Conservation (phyloP, 2,113 vertebrate species). For the Colaptes auratus region DNA sequence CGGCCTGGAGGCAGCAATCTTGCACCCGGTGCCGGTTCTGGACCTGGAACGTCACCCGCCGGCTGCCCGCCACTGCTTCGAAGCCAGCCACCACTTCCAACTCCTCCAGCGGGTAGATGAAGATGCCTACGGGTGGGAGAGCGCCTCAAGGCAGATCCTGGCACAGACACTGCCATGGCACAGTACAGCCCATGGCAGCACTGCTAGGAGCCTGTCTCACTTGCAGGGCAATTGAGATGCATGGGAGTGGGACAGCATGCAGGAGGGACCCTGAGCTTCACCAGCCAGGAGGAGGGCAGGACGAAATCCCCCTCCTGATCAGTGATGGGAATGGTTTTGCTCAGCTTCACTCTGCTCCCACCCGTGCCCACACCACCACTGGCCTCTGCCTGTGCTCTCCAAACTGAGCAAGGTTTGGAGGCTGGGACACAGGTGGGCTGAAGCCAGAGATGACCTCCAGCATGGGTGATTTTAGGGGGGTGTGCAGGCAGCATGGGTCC, state of each 20-base stretch:
- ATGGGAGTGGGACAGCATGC: accelerated
- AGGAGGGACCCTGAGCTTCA: background rate
- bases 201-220: background rate
- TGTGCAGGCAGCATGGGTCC: accelerated
- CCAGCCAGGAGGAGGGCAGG: background rate
- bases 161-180: accelerated
- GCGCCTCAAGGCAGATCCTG: accelerated
- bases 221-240: accelerated
- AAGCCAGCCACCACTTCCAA: slow-evolving; percentile 91
- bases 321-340: background rate
- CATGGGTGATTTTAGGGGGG: background rate
- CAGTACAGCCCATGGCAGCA: accelerated
- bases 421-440: background rate
- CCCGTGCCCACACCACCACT: accelerated
- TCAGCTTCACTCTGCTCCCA: background rate
- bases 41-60: slow-evolving; percentile 86
- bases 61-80: slow-evolving; percentile 83
- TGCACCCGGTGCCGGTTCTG: slow-evolving; percentile 83
- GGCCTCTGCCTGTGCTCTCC: background rate
- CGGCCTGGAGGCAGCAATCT: slow-evolving; percentile 85
- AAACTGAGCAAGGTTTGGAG: background rate
- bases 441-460: background rate
- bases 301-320: background rate
- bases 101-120: slow-evolving; percentile 93
- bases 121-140: slow-evolving; percentile 80